A percentile compares a stretch with the other conserved stretches of the same genome.
Conservation (phyloP, 2,113 vertebrate genomes). For the Leucoraja erinaceus region DNA sequence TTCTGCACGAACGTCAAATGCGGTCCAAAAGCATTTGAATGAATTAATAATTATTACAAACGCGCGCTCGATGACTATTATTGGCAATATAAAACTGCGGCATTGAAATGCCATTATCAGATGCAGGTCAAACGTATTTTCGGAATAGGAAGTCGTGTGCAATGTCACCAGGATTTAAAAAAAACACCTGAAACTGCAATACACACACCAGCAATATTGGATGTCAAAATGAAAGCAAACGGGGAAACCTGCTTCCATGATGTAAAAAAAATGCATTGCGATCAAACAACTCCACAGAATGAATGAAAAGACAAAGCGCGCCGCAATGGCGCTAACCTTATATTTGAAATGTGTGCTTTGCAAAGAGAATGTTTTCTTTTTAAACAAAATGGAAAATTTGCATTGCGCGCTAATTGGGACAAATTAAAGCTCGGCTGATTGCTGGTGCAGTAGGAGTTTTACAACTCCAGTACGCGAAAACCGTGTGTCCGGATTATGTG, state of each 20-base stretch:
- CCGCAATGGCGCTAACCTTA: neutral
- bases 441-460: neutral
- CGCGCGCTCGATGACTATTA: neutral
- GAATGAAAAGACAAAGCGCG: slow-evolving; percentile 20
- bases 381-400: neutral
- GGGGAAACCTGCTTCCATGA: neutral
- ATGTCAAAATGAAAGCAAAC: neutral
- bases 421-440: neutral
- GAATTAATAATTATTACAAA: neutral
- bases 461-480: too few species aligned
- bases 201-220: too few species aligned
- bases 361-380: neutral
- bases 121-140: neutral
- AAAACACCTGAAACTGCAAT: neutral
- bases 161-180: neutral
- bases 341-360: neutral
- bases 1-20: too few species aligned
- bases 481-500: too few species aligned
- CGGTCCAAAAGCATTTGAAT: neutral
- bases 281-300: slow-evolving; percentile 23
- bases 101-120: neutral
- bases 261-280: neutral
- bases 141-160: neutral
- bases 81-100: neutral
- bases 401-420: neutral